These are phyloP conservation scores for Dioctria rufipes DNA, from an alignment of 2,888 invertebrate species.

Conservation along the genomic window DNA sequence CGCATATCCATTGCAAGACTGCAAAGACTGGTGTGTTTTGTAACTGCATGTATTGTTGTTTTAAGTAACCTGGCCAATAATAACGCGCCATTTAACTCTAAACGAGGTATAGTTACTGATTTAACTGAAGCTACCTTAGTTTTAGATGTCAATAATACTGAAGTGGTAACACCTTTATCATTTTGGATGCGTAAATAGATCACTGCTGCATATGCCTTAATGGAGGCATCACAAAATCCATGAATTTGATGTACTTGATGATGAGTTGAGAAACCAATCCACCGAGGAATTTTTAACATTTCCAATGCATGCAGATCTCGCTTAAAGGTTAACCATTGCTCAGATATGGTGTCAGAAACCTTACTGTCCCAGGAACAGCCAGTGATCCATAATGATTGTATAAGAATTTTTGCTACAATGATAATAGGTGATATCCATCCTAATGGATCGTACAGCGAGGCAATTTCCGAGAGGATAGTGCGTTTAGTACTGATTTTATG, in stretches of 20 bases:
- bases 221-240: neutral
- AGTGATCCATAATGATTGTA: too few species aligned
- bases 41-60: too few species aligned
- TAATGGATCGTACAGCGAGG: too few species aligned
- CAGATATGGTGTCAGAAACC: neutral
- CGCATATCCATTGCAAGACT: too few species aligned
- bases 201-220: neutral
- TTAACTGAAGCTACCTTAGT: neutral
- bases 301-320: neutral
- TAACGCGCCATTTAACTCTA: too few species aligned
- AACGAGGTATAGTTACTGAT: neutral
- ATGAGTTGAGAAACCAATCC: neutral
- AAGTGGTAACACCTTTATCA: neutral
- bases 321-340: neutral
- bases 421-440: too few species aligned
- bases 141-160: neutral
- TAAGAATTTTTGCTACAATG: too few species aligned
- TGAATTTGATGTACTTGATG: neutral
- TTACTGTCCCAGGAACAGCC: too few species aligned
- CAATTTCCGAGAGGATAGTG: too few species aligned
- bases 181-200: neutral
- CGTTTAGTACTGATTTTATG: too few species aligned
- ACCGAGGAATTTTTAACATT: neutral
- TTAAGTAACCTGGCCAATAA: neutral
- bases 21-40: too few species aligned